A percentile compares a stretch with the other conserved stretches of the same genome.
These are phyloP conservation scores for Colletes collaris DNA, from an alignment of 2,888 invertebrate genomes.

Conservation along the genomic window DNA sequence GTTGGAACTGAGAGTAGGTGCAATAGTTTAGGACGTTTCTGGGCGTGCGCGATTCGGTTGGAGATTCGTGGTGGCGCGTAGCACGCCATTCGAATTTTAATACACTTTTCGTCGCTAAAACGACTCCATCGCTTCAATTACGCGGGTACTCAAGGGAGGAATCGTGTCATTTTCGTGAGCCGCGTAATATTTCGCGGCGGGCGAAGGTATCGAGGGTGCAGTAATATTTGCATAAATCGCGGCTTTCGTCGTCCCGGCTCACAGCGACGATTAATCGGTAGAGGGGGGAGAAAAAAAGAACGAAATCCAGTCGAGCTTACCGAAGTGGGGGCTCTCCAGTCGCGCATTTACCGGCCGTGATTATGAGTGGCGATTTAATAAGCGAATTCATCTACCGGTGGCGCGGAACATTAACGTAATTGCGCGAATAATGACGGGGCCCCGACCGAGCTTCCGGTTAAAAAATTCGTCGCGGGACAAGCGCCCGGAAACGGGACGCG, in stretches of 20 bases:
- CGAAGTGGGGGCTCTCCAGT: too few relatives aligned
- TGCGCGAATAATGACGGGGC: conserved; percentile 33
- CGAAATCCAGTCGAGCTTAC: background rate
- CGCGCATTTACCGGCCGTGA: conserved; percentile 29
- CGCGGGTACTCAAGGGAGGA: conserved; percentile 30
- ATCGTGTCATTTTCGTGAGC: conserved; percentile 28
- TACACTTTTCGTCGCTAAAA: conserved; percentile 71
- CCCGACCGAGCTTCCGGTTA: background rate
- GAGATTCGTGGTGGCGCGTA: conserved; percentile 51
- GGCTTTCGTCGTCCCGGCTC: conserved; percentile 20
- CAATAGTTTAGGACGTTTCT: too few relatives aligned
- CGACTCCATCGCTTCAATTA: conserved; percentile 63
- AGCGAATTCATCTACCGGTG: conserved; percentile 42
- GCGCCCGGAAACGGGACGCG: background rate
- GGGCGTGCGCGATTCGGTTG: too few relatives aligned
- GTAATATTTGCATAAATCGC: conserved; percentile 49
- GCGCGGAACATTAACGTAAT: conserved; percentile 42
- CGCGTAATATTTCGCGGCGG: conserved; percentile 15
- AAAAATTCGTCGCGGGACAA: conserved; percentile 25
- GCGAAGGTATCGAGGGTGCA: conserved; percentile 25
- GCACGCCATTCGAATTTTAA: conserved; percentile 72
- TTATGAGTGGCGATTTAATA: conserved; percentile 44
- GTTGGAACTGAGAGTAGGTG: too few relatives aligned
- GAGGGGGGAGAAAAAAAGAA: background rate
- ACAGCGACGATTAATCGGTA: conserved; percentile 31